phyloP scores from a whole-genome alignment of 2,113 vertebrate species.

The Oxygymnocypris stewartii region DNA sequence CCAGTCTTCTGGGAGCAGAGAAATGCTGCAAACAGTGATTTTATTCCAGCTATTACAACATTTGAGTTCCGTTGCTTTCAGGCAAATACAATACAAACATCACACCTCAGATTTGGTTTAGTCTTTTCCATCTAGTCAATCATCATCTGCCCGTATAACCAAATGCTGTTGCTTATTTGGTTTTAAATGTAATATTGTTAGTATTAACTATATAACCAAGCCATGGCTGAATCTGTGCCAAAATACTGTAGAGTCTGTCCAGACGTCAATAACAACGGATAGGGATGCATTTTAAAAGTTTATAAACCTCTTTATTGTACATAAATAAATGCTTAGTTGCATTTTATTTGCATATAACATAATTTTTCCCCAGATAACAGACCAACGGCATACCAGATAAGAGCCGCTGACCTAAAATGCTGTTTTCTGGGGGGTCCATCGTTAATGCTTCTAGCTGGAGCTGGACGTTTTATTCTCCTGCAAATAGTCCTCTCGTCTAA shows the following conservation, averaged over 20 bases:
- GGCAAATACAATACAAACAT: neutral
- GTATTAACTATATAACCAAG: neutral
- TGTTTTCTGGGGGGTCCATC: neutral
- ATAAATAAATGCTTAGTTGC: neutral
- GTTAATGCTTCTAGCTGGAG: neutral
- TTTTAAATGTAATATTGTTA: neutral
- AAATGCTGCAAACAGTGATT: neutral
- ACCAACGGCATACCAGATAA: neutral
- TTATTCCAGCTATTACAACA: neutral
- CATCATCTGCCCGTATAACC: neutral
- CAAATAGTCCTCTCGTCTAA: conserved; percentile 21
- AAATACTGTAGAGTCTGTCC: neutral
- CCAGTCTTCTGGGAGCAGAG: neutral
- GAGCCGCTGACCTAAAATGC: neutral
- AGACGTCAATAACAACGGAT: neutral
- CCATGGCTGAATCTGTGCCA: neutral
- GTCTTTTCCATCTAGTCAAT: neutral
- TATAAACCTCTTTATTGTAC: neutral
- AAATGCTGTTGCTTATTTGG: neutral
- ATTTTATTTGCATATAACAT: neutral
- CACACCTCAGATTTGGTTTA: neutral
- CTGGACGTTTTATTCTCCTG: conserved; percentile 3
- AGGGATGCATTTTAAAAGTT: neutral
- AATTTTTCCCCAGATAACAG: neutral
- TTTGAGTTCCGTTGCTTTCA: neutral